A percentile compares a stretch with the other conserved stretches of the same genome.
phyloP scores from a whole-genome alignment of 2,797 vertebrate genomes.

The Echeneis naucrates region DNA sequence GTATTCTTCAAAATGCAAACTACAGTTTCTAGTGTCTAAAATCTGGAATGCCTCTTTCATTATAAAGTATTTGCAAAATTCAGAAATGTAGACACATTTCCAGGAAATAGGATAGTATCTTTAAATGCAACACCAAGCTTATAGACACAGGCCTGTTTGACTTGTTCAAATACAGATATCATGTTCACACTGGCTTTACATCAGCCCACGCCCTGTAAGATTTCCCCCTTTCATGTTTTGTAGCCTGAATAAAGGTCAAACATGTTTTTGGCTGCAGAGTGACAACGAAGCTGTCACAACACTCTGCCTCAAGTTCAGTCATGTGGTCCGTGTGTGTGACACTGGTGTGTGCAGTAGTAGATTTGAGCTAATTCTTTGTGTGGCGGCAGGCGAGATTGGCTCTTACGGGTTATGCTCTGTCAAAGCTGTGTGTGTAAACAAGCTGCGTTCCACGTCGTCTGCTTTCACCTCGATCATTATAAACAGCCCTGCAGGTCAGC shows the following conservation, averaged over 20 bases:
- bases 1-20: neutral
- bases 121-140: neutral
- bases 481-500: constrained; percentile 32
- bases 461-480: constrained; percentile 53
- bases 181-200: neutral
- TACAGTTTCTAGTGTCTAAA: neutral
- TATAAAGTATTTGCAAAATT: neutral
- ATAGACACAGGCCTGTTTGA: neutral
- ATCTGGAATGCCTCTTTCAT: neutral
- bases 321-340: constrained; percentile 4
- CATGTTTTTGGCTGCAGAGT: constrained; percentile 26
- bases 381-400: constrained; percentile 48
- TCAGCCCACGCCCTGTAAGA: constrained; percentile 1
- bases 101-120: neutral
- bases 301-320: neutral
- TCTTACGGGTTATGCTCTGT: constrained; percentile 51
- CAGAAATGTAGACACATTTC: neutral
- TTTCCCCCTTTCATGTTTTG: neutral
- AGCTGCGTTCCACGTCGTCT: constrained; percentile 61
- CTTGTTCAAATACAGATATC: neutral
- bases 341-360: neutral
- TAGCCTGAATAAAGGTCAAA: constrained; percentile 27
- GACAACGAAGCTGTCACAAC: constrained; percentile 38
- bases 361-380: constrained; percentile 11
- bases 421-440: constrained; percentile 67